phyloP scores from a whole-genome alignment of 2,113 vertebrate species.

The Psettodes erumei region DNA sequence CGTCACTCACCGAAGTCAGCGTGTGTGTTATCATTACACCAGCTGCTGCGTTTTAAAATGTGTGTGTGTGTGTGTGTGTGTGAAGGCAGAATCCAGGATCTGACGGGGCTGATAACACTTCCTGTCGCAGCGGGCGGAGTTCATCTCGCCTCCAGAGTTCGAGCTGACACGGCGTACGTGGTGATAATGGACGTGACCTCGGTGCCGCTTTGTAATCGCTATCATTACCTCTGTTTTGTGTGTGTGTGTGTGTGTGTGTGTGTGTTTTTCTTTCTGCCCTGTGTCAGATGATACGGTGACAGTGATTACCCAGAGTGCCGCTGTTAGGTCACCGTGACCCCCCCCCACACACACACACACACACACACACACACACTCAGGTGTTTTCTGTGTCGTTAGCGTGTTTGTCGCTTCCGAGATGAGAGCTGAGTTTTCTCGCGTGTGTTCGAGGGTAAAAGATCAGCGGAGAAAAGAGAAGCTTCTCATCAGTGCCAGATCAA shows the following conservation, averaged over 20 bases:
- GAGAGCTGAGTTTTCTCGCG: neutral
- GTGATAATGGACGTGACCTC: neutral
- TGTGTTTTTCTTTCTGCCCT: neutral
- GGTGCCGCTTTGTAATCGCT: neutral
- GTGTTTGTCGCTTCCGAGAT: too few species aligned
- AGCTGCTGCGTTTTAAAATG: slow-evolving; percentile 33
- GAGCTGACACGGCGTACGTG: too few species aligned
- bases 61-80: neutral
- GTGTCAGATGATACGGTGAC: slow-evolving; percentile 5
- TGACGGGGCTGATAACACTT: neutral
- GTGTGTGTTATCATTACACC: slow-evolving; percentile 6
- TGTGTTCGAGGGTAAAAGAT: neutral
- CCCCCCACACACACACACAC: too few species aligned
- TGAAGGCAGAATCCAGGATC: neutral
- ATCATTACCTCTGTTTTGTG: too few species aligned
- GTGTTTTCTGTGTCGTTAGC: slow-evolving; percentile 11
- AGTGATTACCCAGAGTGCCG: neutral
- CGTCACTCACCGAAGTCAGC: neutral
- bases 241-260: slow-evolving; percentile 1
- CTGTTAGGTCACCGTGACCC: slow-evolving; percentile 7
- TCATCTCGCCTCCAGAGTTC: neutral
- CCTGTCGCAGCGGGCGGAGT: neutral
- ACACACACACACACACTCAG: too few species aligned
- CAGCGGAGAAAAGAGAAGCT: too few species aligned
- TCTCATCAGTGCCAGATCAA: too few species aligned